Conservation (phyloP, 2,113 vertebrate species). For the Australoheros scitulus region DNA sequence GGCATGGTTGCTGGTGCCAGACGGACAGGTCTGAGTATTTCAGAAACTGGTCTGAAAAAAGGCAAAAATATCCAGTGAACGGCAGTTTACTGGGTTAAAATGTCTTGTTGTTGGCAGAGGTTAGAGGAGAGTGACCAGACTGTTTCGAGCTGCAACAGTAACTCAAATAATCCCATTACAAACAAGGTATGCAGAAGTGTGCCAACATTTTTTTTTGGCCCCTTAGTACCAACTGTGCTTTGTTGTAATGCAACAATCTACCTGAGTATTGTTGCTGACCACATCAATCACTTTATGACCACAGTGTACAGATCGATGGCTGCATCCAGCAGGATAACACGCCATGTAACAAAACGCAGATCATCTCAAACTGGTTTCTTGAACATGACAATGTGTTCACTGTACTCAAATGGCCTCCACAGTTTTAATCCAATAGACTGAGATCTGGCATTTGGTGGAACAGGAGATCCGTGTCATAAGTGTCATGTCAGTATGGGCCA, state of each 20-base stretch:
- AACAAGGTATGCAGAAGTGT: background rate
- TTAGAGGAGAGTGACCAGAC: background rate
- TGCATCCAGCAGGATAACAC: too few species aligned
- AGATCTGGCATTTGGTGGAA: background rate
- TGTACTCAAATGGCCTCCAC: background rate
- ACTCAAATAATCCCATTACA: background rate
- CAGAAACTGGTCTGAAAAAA: background rate
- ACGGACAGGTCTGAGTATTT: background rate
- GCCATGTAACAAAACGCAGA: background rate
- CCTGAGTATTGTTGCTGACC: background rate
- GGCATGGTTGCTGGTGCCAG: background rate
- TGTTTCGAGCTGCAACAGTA: background rate
- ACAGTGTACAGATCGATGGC: too few species aligned
- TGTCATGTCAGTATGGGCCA: background rate
- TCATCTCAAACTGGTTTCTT: background rate
- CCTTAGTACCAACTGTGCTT: background rate
- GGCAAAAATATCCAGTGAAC: background rate
- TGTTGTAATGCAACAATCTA: background rate
- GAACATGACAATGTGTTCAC: too few species aligned
- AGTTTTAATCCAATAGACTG: background rate
- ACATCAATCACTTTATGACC: background rate
- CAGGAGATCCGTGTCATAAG: too few species aligned
- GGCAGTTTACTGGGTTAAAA: background rate
- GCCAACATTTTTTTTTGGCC: background rate
- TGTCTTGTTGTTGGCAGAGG: background rate